Evolutionary conservation across 2,797 vertebrate species (phyloP).

Genomic region (Synanceia verrucosa): DNA sequence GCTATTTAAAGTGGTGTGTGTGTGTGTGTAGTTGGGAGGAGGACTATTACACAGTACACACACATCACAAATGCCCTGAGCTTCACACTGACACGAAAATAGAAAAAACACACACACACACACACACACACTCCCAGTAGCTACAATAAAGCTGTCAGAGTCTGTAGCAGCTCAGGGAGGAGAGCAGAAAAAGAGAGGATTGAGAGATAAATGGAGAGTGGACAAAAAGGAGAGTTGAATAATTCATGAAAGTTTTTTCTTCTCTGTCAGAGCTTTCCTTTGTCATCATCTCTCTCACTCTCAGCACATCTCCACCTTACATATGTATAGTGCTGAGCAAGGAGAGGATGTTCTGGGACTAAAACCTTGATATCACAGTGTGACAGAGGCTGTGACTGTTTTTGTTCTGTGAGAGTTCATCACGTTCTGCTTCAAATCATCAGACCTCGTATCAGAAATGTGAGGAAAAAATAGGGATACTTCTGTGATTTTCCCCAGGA

Average conservation of each 20-base stretch:
- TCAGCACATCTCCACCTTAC: slow-evolving; percentile 3
- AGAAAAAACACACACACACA: slow-evolving; percentile 28
- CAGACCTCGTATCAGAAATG: background rate
- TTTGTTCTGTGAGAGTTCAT: background rate
- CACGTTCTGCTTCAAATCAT: background rate
- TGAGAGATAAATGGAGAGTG: slow-evolving; percentile 68
- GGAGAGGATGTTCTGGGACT: slow-evolving; percentile 40
- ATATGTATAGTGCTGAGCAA: background rate
- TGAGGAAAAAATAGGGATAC: background rate
- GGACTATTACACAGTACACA: slow-evolving; percentile 30
- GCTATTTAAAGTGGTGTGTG: slow-evolving; percentile 55
- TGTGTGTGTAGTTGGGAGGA: slow-evolving; percentile 11
- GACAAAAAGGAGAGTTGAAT: slow-evolving; percentile 70
- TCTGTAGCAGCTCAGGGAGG: slow-evolving; percentile 38
- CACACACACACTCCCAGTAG: slow-evolving; percentile 37
- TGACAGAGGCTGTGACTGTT: background rate
- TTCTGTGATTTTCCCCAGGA: background rate
- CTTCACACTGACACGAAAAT: slow-evolving; percentile 25
- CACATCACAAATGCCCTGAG: slow-evolving; percentile 30
- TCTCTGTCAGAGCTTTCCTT: slow-evolving; percentile 32
- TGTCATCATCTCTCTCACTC: slow-evolving; percentile 35
- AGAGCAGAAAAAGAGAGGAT: slow-evolving; percentile 54
- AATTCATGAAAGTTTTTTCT: slow-evolving; percentile 63
- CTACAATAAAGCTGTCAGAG: slow-evolving; percentile 68
- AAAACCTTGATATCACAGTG: slow-evolving; percentile 47